Conservation (phyloP, 2,797 vertebrate genomes). For the Characodon lateralis region DNA sequence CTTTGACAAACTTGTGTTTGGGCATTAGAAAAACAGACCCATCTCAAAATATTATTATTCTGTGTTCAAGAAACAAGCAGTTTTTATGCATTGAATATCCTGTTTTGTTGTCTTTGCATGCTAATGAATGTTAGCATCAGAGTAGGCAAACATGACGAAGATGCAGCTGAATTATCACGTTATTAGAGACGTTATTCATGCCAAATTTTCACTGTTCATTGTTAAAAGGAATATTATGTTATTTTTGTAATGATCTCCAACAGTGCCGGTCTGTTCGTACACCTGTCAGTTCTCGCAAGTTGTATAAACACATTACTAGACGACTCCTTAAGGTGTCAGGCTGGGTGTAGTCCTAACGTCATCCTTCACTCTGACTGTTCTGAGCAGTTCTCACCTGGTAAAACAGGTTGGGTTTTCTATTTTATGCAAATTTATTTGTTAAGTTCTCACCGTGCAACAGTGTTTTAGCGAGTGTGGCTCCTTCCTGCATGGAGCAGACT, state of each 20-base stretch:
- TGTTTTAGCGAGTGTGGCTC: neutral
- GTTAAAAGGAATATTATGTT: neutral
- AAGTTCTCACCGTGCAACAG: neutral
- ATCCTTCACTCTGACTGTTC: slow-evolving; percentile 32
- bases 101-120: neutral
- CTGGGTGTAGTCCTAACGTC: slow-evolving; percentile 17
- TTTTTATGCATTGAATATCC: neutral
- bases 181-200: neutral
- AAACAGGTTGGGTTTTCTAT: slow-evolving; percentile 32
- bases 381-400: slow-evolving; percentile 37
- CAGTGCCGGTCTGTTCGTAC: neutral
- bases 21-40: neutral
- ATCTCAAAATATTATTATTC: neutral
- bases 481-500: neutral
- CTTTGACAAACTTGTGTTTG: neutral
- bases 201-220: neutral
- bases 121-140: neutral
- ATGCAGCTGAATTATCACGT: neutral
- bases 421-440: slow-evolving; percentile 9
- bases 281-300: neutral
- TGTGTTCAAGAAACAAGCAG: neutral
- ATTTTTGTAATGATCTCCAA: neutral
- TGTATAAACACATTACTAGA: neutral
- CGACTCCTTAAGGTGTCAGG: slow-evolving; percentile 5
- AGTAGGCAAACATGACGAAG: neutral